These are phyloP conservation scores for Drosophila atroscutellata DNA, from an alignment of 2,888 invertebrate genomes.

Conservation along the genomic window DNA sequence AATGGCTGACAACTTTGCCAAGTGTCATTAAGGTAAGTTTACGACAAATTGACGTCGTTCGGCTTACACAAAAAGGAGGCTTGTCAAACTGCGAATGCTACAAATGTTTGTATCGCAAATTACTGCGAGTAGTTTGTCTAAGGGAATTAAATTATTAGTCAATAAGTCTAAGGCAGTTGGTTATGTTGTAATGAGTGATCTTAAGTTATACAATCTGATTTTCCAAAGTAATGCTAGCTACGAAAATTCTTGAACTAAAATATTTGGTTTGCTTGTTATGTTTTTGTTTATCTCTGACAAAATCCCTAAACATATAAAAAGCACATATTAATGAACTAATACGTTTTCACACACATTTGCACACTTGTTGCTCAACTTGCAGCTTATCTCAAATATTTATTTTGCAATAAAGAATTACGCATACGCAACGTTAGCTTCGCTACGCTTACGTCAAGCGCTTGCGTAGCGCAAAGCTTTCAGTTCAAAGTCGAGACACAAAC, in stretches of 20 bases:
- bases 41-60: slow-evolving; percentile 57
- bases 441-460: slow-evolving; percentile 4
- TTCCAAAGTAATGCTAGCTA: neutral
- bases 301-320: neutral
- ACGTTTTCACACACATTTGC: slow-evolving; percentile 13
- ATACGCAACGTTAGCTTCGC: slow-evolving; percentile 53
- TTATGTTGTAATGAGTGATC: neutral
- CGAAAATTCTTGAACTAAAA: neutral
- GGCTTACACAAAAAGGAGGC: slow-evolving; percentile 34
- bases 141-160: neutral
- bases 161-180: neutral
- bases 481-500: slow-evolving; percentile 49
- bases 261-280: neutral
- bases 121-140: slow-evolving; percentile 1
- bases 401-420: slow-evolving; percentile 49
- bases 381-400: slow-evolving; percentile 33
- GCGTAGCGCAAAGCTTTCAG: slow-evolving; percentile 16
- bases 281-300: slow-evolving; percentile 6
- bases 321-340: neutral
- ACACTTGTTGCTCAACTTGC: slow-evolving; percentile 17
- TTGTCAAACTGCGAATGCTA: slow-evolving; percentile 35
- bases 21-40: slow-evolving; percentile 54
- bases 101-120: slow-evolving; percentile 14
- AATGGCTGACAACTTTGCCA: slow-evolving; percentile 53
- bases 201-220: neutral